Conservation (phyloP, 2,113 vertebrate genomes). For the Melanerpes formicivorus region DNA sequence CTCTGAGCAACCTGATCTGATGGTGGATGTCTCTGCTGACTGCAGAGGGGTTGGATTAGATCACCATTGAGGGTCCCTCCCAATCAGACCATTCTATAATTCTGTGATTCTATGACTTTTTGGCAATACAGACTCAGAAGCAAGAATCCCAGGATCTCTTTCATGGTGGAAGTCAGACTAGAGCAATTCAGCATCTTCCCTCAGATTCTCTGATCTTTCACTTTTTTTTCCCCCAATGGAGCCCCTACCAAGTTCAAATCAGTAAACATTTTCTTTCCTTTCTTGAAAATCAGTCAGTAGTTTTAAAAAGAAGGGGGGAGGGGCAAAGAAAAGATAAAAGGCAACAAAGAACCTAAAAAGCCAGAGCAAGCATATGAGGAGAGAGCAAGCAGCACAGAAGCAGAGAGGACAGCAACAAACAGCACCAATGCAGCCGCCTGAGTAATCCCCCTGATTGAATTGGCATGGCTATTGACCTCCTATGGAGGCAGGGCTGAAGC, state of each 20-base stretch:
- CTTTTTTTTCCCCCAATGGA: not conserved
- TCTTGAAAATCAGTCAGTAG: not conserved
- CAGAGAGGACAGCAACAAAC: not conserved
- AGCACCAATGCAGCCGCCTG: not conserved
- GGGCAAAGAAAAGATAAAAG: not conserved
- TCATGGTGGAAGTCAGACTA: not conserved
- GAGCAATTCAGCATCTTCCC: not conserved
- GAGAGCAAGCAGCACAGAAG: not conserved
- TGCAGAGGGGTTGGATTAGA: no score
- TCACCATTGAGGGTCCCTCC: no score
- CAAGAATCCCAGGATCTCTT: not conserved
- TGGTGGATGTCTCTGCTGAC: no score
- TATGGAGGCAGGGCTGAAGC: not conserved
- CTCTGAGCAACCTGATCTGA: no score
- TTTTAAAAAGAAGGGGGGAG: not conserved
- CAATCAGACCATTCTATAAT: no score
- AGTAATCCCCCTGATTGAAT: not conserved
- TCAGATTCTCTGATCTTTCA: not conserved
- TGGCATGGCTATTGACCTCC: not conserved
- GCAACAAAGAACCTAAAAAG: not conserved
- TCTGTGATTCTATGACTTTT: no score
- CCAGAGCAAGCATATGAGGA: not conserved
- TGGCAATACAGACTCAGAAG: no score
- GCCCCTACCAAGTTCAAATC: not conserved
- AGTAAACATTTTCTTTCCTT: not conserved